Base-by-base conservation (phyloP, 2,113 vertebrate species). In the Cryptomyrus ogoouensis region DNA sequence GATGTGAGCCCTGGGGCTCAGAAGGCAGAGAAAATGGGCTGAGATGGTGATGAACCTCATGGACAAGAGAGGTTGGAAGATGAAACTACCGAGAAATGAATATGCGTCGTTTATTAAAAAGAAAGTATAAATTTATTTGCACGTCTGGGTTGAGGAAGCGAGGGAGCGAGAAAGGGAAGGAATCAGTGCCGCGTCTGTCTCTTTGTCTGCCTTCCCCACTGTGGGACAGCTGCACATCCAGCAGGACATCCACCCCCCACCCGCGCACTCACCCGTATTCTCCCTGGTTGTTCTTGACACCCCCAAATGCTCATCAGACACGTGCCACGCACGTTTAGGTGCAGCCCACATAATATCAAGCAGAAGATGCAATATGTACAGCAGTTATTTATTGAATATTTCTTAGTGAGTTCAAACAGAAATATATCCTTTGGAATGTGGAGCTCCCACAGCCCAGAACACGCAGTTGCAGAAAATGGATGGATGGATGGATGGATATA, bases 191-290 rank as follows among this genome's bases (percentile, higher is more conserved):
- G 39, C 10, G 27, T 74, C 56, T 74, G 83, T 62, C 44, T 53
- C 31, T 89, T 80, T 83, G 46, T 89, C 62, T 53, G 15, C 86
- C 86, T 35, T 31, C 88, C 88, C 84, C 21, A 53, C 70, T 52
- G 88, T 83, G 88, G 70, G 70, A 74, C 88, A 89, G n/a, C 88
- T 89, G 70, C 88, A 89, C 31, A 5, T 31, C 24, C 62, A 89
- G 58, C 66, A 49, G 46, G 88, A 27, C 15, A 31, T 27, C 62
- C 5, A 19, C 31, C 46, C 31, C 46, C 35, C 49, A 17, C 77
- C 88, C 44, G 31, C 70, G 42, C 70, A 13, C 46, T 66, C 88
- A 46, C 62, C 88, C 27, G 7, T n/a, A 84, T 80, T 80, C 74
- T 80, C 74, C 88, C 88, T 6, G n/a, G 58, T 66, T 70, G 62